These are phyloP conservation scores for Dendroctonus valens DNA, from an alignment of 1,140 invertebrate species.

Conservation along the genomic window DNA sequence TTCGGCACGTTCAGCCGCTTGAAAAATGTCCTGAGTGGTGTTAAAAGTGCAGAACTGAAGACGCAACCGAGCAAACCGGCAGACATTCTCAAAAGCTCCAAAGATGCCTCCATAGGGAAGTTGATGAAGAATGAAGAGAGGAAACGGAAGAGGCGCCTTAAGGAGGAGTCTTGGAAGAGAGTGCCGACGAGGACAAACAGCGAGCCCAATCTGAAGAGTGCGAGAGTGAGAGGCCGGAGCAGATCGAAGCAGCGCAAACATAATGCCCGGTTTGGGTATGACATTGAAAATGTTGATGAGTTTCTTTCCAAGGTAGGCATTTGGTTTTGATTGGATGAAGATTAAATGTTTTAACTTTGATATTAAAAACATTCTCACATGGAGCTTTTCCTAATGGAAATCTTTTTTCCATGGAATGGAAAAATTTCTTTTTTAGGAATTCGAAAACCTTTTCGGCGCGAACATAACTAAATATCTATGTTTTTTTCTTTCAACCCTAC, in stretches of 20 bases:
- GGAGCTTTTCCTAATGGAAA: no score
- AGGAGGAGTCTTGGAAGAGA: no score
- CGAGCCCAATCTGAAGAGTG: slow-evolving; percentile 42
- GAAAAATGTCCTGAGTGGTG: slow-evolving; percentile 16
- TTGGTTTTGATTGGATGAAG: no score
- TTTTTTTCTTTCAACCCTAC: no score
- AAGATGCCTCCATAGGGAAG: no score
- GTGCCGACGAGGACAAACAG: slow-evolving; percentile 42
- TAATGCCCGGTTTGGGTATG: slow-evolving; percentile 65
- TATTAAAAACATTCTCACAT: no score
- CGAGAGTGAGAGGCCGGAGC: slow-evolving; percentile 35
- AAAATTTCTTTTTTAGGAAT: no score
- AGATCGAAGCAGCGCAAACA: slow-evolving; percentile 47
- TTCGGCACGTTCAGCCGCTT: background rate
- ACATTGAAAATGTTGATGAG: slow-evolving; percentile 70
- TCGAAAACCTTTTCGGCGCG: no score
- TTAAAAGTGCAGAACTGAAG: slow-evolving; percentile 1
- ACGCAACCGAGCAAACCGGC: background rate
- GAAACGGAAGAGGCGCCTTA: background rate
- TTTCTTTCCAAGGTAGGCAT: slow-evolving; percentile 70
- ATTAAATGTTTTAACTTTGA: background rate
- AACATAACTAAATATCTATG: no score
- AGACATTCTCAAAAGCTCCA: background rate
- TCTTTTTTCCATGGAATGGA: no score
- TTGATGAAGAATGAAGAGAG: no score